These are phyloP conservation scores for Drosophila ustulata DNA, from an alignment of 2,888 invertebrate genomes.

Conservation along the genomic window DNA sequence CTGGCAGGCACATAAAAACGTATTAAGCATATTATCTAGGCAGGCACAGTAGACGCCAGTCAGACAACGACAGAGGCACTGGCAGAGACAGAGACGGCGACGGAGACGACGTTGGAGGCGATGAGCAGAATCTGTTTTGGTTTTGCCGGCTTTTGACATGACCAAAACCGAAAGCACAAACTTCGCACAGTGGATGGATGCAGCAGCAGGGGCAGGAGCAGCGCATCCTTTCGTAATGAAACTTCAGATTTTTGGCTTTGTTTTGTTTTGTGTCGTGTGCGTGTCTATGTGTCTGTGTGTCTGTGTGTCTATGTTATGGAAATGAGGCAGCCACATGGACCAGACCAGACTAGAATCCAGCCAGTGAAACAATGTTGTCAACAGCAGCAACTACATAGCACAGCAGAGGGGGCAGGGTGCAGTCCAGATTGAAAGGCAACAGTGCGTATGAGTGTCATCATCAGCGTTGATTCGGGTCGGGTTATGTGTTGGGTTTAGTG, in stretches of 20 bases:
- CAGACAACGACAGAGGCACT: slow-evolving; percentile 44
- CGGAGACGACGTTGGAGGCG: slow-evolving; percentile 26
- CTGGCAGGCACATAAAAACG: slow-evolving; percentile 75
- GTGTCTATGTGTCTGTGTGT: slow-evolving; percentile 47
- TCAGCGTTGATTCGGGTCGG: slow-evolving; percentile 62
- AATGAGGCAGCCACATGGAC: slow-evolving; percentile 65
- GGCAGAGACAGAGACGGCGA: slow-evolving; percentile 7
- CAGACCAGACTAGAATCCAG: slow-evolving; percentile 37
- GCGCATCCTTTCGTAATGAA: slow-evolving; percentile 70
- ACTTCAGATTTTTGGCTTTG: slow-evolving; percentile 77
- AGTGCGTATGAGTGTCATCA: slow-evolving; percentile 80
- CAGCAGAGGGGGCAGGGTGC: slow-evolving; percentile 25
- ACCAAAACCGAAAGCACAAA: slow-evolving; percentile 57
- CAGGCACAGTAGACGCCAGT: slow-evolving; percentile 62
- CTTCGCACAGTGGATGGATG: slow-evolving; percentile 16
- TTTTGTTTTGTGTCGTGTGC: slow-evolving; percentile 30
- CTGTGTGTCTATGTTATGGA: slow-evolving; percentile 62
- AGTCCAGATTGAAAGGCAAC: slow-evolving; percentile 64
- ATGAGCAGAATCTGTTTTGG: slow-evolving; percentile 65
- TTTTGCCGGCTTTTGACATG: slow-evolving; percentile 71
- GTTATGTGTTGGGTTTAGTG: slow-evolving; percentile 31
- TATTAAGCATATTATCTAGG: slow-evolving; percentile 80
- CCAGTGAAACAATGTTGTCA: slow-evolving; percentile 76
- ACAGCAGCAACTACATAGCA: slow-evolving; percentile 59
- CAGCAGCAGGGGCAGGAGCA: slow-evolving; percentile 21